Evolutionary conservation across 2,797 vertebrate genomes (phyloP), one percentile per base, ranked within the genome.

Genomic region (Pangasius krempfi): DNA sequence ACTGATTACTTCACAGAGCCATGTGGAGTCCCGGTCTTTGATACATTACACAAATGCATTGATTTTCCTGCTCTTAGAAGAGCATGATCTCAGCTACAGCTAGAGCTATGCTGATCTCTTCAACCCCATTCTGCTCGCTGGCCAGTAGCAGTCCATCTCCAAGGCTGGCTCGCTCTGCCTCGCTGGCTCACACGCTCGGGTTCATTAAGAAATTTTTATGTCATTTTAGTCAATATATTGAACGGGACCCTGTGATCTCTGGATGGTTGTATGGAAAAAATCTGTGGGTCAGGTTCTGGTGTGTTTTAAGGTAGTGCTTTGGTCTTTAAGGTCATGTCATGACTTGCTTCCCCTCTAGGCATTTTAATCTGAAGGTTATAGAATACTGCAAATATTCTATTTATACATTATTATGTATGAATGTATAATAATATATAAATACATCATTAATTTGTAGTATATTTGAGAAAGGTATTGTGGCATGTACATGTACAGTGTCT

Each of bases 41-140:
- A 92, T 91, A 92, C 91, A 91, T 92, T 92, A 92, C 84, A 92
- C 89, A 92, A 91, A 92, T 78, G 78, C 87, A 92, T 90, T 87
- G 91, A 93, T 91, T 93, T 90, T 88, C 85, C 64, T 88, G 50
- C 78, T 86, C 60, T 75, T 87, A 88, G 87, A 89, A 85, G 80
- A 76, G 85, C 78, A 81, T 58, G 40, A 87, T 88, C 44, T 33
- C 85, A 70, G 66, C 88, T 66, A 58, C 68, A 87, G 37, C 68
- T 18, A 47, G n/a, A 56, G 87, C 88, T 54, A 22, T 37, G 64
- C 66, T 78, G 86, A 92, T 88, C 88, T 78, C 78, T 82, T 30
- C 56, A 54, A 70, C 88, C 82, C 37, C 50, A 22, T 76, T 33
- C n/a, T 60, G 25, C 62, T 72, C 16, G 72, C 68, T 50, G 78